Evolutionary conservation across 2,797 vertebrate genomes (phyloP).

Genomic region (Selene dorsalis): DNA sequence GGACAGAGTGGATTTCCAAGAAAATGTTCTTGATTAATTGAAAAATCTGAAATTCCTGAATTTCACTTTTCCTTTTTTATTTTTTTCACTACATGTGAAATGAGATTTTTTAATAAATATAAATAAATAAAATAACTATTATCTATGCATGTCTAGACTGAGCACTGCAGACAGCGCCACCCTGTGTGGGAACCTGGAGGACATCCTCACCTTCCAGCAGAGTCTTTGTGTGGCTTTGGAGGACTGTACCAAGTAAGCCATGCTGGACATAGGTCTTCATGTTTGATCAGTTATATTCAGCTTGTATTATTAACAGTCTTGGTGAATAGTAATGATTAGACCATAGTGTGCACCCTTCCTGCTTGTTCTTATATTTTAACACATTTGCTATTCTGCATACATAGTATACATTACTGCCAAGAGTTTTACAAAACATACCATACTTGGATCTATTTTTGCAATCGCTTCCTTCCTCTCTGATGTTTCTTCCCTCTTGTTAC

Average conservation of each 20-base stretch:
- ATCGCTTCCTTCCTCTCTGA: conserved; percentile 36
- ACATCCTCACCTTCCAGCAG: conserved; percentile 95
- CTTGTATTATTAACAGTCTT: background rate
- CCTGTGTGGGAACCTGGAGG: conserved; percentile 94
- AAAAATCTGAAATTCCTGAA: background rate
- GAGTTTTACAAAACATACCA: conserved; percentile 1
- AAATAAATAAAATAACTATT: too few species aligned
- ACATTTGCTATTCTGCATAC: conserved; percentile 5
- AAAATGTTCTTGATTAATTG: background rate
- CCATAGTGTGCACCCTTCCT: background rate
- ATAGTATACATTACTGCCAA: background rate
- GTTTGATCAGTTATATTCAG: background rate
- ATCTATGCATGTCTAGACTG: conserved; percentile 81
- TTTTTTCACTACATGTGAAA: background rate
- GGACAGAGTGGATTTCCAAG: background rate
- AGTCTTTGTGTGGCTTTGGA: conserved; percentile 91
- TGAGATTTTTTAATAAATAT: background rate
- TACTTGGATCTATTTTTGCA: conserved; percentile 31
- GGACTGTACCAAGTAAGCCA: conserved; percentile 94
- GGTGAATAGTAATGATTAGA: background rate
- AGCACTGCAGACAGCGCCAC: conserved; percentile 86
- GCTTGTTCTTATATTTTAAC: background rate
- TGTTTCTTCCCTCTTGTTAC: background rate
- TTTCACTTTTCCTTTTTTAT: background rate
- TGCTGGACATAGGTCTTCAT: background rate